Evolutionary conservation across 2,797 vertebrate genomes (phyloP).

Genomic region (Protonibea diacanthus): DNA sequence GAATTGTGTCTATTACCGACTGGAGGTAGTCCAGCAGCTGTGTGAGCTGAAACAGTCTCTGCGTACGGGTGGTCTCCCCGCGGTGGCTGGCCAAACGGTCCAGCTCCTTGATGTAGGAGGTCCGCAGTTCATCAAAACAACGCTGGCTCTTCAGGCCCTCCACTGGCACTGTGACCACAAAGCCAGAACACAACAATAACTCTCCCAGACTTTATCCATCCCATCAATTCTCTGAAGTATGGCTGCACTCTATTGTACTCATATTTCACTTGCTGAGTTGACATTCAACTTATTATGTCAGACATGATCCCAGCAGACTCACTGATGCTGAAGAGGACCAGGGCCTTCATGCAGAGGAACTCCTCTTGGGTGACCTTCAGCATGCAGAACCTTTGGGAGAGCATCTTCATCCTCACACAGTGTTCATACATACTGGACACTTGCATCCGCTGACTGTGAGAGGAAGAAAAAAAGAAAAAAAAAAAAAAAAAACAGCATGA

Average conservation of each 20-base stretch:
- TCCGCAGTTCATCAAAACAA: conserved; percentile 94
- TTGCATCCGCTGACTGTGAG: conserved; percentile 92
- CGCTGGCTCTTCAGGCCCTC: conserved; percentile 95
- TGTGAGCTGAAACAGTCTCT: conserved; percentile 96
- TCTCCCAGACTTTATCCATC: conserved; percentile 62
- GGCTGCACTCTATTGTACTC: conserved; percentile 32
- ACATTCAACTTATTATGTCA: conserved; percentile 41
- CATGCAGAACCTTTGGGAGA: conserved; percentile 92
- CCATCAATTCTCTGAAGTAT: conserved; percentile 56
- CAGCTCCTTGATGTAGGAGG: conserved; percentile 97
- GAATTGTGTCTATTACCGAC: conserved; percentile 84
- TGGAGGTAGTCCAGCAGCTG: conserved; percentile 96
- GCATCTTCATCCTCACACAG: conserved; percentile 92
- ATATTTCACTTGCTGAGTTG: conserved; percentile 52
- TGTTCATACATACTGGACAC: conserved; percentile 96
- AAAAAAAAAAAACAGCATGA: conserved; percentile 6
- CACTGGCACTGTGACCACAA: conserved; percentile 90
- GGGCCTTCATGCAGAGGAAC: conserved; percentile 97
- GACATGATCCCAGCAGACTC: conserved; percentile 76
- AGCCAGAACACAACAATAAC: conserved; percentile 73
- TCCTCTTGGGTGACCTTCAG: conserved; percentile 95
- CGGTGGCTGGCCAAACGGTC: conserved; percentile 92
- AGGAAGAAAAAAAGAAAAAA: background rate
- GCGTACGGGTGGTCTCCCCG: conserved; percentile 90
- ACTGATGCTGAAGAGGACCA: conserved; percentile 97